Evolutionary conservation across 2,888 invertebrate species (phyloP), one percentile per base, ranked within the genome.

Genomic region (Drosophila falleni): DNA sequence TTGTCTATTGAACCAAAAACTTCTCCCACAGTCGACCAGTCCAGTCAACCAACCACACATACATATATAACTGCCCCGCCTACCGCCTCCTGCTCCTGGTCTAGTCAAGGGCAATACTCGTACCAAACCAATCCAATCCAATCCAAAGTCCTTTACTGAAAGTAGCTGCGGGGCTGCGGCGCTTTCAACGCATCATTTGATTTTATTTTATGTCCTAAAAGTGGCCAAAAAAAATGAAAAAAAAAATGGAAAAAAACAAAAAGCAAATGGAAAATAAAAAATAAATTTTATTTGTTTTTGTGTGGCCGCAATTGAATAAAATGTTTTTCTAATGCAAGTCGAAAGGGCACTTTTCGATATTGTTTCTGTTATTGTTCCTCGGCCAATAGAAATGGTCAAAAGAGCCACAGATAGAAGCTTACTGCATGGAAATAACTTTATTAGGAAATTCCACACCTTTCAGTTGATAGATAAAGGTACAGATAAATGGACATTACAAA

Each of bases 221-320:
- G 84, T 84, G 79, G 79, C 74, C 83, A 75, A 79, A 75, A 75
- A 62, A 69, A 47, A 64, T 33, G 26, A 49, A 29, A 8, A 29
- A 1, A 19, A 19, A 19, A n/a, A n/a, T n/a, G n/a, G n/a, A 29
- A 3, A 5, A 29, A 29, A 29, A 29, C 2, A 29, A 46, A 31
- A 41, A 51, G 51, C 31, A 75, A 86, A 41, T 37, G 19, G 31
- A 65, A 64, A 51, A 67, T 59, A 76, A 60, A 75, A 81, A 86
- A 87, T 89, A 89, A 76, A 85, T 89, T 91, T 90, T 90, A 89
- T 91, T 91, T 91, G 87, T 90, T 90, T 90, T 89, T 71, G 56
- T 65, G 64, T 69, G 70, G 62, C 71, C 80, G 79, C 89, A 91
- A 91, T 91, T 91, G 91, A 91, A 90, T 91, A 83, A 91, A 91